phyloP scores from a whole-genome alignment of 2,113 vertebrate genomes.

The Acrocephalus kingi region DNA sequence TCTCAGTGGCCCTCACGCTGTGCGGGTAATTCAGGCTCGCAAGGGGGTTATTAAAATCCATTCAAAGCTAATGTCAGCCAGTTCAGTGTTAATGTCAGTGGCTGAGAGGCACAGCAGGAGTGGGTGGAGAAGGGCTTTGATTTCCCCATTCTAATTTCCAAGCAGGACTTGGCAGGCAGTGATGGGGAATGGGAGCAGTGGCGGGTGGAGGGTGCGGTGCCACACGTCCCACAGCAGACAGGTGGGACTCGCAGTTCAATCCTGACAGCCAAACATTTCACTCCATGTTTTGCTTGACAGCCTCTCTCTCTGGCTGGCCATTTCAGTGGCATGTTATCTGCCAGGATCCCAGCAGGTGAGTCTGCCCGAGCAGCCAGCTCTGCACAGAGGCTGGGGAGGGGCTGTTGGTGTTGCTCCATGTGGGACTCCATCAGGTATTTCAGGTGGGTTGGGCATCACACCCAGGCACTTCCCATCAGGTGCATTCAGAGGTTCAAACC shows the following conservation, averaged over 20 bases:
- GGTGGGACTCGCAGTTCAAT: background rate
- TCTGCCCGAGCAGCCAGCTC: background rate
- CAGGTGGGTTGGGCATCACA: background rate
- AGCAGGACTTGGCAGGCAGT: accelerated
- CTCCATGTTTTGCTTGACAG: background rate
- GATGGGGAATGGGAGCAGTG: accelerated
- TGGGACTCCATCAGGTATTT: accelerated
- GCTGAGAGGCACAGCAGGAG: conserved; percentile 47
- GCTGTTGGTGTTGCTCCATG: background rate
- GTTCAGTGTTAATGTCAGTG: conserved; percentile 23
- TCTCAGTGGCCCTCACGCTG: background rate
- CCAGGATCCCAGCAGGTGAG: background rate
- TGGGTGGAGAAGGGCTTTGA: background rate
- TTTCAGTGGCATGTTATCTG: background rate
- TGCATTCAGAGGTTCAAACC: background rate
- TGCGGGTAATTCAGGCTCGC: background rate
- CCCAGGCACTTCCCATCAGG: background rate
- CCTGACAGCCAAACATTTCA: background rate
- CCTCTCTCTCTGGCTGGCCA: background rate
- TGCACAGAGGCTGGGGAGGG: background rate
- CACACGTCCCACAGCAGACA: background rate
- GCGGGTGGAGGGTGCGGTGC: background rate
- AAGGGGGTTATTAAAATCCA: conserved; percentile 59
- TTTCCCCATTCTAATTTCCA: conserved; percentile 13
- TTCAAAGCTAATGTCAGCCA: conserved; percentile 43